phyloP scores from a whole-genome alignment of 2,888 invertebrate species.

The Pterobdella sp. region DNA sequence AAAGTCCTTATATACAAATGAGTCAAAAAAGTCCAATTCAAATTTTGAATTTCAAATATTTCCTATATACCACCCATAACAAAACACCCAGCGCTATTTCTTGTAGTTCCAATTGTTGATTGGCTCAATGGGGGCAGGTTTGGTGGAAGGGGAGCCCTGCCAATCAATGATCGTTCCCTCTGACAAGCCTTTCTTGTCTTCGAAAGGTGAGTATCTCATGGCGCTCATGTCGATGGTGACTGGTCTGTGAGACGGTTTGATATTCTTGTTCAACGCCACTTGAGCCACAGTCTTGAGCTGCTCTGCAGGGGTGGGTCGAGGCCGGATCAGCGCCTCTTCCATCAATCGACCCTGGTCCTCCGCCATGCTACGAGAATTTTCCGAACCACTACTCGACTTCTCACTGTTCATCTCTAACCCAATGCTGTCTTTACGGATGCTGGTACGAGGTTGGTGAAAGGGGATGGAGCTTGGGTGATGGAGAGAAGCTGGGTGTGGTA shows the following conservation, averaged over 20 bases:
- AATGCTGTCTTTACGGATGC: too few relatives aligned
- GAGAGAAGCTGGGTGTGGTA: not conserved
- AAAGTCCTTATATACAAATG: too few relatives aligned
- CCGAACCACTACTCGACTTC: not conserved
- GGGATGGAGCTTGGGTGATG: not conserved
- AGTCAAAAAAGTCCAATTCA: too few relatives aligned
- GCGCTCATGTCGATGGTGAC: slow-evolving; percentile 20
- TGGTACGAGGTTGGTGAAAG: not conserved
- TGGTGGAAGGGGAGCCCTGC: not conserved
- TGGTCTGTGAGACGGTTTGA: too few relatives aligned
- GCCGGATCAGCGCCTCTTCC: not conserved
- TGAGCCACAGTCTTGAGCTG: not conserved
- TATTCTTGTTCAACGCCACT: not conserved
- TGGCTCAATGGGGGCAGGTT: not conserved
- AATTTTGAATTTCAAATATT: too few relatives aligned
- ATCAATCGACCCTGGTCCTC: not conserved
- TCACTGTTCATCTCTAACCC: not conserved
- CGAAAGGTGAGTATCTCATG: slow-evolving; percentile 21
- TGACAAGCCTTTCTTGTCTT: slow-evolving; percentile 15
- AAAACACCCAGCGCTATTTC: not conserved
- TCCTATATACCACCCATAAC: not conserved
- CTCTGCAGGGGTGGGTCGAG: not conserved
- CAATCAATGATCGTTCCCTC: slow-evolving; percentile 14
- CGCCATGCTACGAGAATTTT: not conserved
- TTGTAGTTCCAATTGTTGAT: slow-evolving; percentile 9